Base-by-base conservation (phyloP, 2,888 invertebrate species). In the Cerastis leucographa region DNA sequence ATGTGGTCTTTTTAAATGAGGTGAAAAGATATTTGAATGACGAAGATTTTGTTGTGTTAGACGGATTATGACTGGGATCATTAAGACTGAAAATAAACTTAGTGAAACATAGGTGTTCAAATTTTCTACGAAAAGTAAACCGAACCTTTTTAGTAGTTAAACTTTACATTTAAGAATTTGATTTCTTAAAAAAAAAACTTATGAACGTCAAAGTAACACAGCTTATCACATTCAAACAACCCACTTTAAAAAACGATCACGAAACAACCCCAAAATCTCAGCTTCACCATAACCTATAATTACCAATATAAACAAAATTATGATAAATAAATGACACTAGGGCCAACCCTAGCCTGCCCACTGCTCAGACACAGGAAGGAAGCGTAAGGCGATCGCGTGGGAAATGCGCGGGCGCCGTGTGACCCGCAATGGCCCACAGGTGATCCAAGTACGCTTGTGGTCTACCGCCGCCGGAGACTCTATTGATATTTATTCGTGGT, bases 311-410 rank as follows among this genome's bases (percentile, higher is more conserved):
- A 74, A 71, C 8, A 51, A 64, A 66, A 54, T 74, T 64, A 74
- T 62, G n/a, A 73, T 78, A 71, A 85, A 73, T 51, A 46, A 44
- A 54, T 70, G 59, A 73, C 65, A 74, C 44, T 11, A 56, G 49
- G n/a, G 44, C 35, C 70, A 74, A n/a, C 87, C 83, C 83, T 81
- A 81, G 89, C 90, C 90, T 93, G 89, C 92, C 76, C 76, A 76
- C 74, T 88, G 91, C 92, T 92, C 90, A 89, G 90, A 90, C 92
- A 92, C 94, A 95, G 96, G 96, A 96, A 96, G 96, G 96, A 96
- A 96, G 94, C 93, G 96, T 95, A 96, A 96, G 94, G 90, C 93
- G 94, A 96, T 89, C 92, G 93, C 96, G 96, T 96, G 96, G 93
- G 96, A 96, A 95, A 93, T 90, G 92, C 91, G 92, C 93, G 82